These are phyloP conservation scores for Tragelaphus eurycerus DNA, from an alignment of 2,797 vertebrate species.

Conservation along the genomic window DNA sequence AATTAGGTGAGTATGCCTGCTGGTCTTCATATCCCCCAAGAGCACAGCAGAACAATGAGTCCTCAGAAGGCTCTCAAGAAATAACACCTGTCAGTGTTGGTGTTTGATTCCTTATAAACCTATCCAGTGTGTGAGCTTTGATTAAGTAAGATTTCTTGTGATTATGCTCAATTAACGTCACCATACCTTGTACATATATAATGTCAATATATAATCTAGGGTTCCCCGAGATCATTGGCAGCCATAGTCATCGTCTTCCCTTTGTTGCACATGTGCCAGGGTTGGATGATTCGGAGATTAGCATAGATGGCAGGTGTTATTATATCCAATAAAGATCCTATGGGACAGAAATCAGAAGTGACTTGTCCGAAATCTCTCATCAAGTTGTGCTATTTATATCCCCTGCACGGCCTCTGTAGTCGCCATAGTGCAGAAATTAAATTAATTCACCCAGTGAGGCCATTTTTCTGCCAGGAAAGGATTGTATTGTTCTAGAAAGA, in stretches of 20 bases:
- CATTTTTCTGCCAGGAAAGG: slow-evolving; percentile 45
- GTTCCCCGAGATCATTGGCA: not conserved
- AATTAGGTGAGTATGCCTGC: not conserved
- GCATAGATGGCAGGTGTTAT: not conserved
- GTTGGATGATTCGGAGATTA: slow-evolving; percentile 15
- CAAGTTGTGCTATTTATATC: slow-evolving; percentile 20
- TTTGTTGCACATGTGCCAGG: not conserved
- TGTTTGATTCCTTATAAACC: not conserved
- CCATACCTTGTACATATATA: not conserved
- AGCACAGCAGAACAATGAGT: not conserved
- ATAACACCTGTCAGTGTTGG: not conserved
- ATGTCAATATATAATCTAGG: not conserved
- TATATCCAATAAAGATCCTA: slow-evolving; percentile 52
- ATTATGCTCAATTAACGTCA: slow-evolving; percentile 19
- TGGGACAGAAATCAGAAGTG: slow-evolving; percentile 52
- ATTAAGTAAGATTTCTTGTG: slow-evolving; percentile 43
- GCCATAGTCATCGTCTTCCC: not conserved
- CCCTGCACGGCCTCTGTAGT: not conserved
- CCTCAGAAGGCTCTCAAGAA: not conserved
- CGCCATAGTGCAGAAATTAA: slow-evolving; percentile 6
- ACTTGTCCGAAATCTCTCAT: slow-evolving; percentile 58
- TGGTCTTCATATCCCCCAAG: not conserved
- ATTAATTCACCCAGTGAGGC: slow-evolving; percentile 14
- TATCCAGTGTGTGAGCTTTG: not conserved
- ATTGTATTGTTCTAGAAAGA: not conserved